phyloP scores from a whole-genome alignment of 2,888 invertebrate genomes.

The Cosmopolites sordidus region DNA sequence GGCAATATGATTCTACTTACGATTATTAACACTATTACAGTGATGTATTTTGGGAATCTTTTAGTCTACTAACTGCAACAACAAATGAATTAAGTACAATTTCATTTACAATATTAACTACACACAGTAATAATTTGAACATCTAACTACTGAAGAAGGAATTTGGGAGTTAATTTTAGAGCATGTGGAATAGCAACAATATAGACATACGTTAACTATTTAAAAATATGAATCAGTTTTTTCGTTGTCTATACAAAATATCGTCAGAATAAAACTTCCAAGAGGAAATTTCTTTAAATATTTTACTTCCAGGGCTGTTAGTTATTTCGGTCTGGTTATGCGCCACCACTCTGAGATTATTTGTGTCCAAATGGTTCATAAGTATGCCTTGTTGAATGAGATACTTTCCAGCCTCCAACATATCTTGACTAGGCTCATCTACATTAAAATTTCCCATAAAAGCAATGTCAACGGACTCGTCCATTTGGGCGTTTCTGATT shows the following conservation, averaged over 20 bases:
- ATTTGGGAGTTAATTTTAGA: too few relatives aligned
- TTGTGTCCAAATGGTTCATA: background rate
- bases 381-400: constrained; percentile 39
- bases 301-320: constrained; percentile 52
- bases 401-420: constrained; percentile 48
- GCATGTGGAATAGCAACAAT: too few relatives aligned
- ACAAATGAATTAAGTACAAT: too few relatives aligned
- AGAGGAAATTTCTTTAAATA: constrained; percentile 48
- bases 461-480: constrained; percentile 28
- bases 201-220: too few relatives aligned
- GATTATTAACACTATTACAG: too few relatives aligned
- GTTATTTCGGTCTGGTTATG: constrained; percentile 52
- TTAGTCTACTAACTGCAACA: too few relatives aligned
- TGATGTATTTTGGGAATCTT: too few relatives aligned
- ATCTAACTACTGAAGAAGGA: too few relatives aligned
- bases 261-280: constrained; percentile 48
- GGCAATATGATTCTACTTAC: too few relatives aligned
- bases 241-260: constrained; percentile 4
- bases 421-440: constrained; percentile 38
- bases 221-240: too few relatives aligned
- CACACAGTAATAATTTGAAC: too few relatives aligned
- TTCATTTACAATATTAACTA: too few relatives aligned
- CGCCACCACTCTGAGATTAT: constrained; percentile 49
- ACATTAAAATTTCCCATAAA: constrained; percentile 29
- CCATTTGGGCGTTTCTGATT: constrained; percentile 36